A percentile compares a stretch with the other conserved stretches of the same genome.
phyloP scores from a whole-genome alignment of 2,888 invertebrate genomes.

The Gibbula magus region DNA sequence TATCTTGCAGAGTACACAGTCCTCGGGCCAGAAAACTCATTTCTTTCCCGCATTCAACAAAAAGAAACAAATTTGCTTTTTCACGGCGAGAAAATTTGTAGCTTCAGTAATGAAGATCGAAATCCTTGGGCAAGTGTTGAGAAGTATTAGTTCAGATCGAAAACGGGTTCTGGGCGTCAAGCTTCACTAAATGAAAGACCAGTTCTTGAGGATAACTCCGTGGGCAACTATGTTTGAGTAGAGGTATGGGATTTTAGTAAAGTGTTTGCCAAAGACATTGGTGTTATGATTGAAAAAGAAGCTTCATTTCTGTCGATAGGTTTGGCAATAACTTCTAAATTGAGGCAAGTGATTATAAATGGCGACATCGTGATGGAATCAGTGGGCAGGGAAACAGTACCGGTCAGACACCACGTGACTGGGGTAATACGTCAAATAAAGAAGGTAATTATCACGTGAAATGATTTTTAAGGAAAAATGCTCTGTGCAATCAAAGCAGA shows the following conservation, averaged over 20 bases:
- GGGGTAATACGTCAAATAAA: not conserved
- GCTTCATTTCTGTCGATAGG: not conserved
- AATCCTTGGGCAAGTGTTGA: not conserved
- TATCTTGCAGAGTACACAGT: not conserved
- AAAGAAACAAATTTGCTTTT: slow-evolving; percentile 12
- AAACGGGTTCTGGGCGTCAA: not conserved
- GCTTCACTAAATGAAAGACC: not conserved
- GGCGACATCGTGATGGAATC: not conserved
- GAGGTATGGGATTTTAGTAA: not conserved
- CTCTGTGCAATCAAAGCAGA: too few relatives aligned
- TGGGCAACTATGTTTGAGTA: not conserved
- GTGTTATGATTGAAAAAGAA: slow-evolving; percentile 11
- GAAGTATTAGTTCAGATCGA: slow-evolving; percentile 1
- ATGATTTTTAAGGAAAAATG: not conserved
- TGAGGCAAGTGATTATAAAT: not conserved
- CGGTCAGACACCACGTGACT: not conserved
- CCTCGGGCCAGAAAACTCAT: slow-evolving; percentile 1
- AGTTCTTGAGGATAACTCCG: not conserved
- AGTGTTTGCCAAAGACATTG: not conserved
- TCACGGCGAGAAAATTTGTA: not conserved
- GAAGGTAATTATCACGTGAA: not conserved
- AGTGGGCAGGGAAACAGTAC: not conserved
- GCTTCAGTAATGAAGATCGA: slow-evolving; percentile 1
- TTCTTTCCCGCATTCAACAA: not conserved
- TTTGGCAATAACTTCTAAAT: not conserved